Base-by-base conservation (phyloP, 2,888 invertebrate species). In the Ischnura elegans region DNA sequence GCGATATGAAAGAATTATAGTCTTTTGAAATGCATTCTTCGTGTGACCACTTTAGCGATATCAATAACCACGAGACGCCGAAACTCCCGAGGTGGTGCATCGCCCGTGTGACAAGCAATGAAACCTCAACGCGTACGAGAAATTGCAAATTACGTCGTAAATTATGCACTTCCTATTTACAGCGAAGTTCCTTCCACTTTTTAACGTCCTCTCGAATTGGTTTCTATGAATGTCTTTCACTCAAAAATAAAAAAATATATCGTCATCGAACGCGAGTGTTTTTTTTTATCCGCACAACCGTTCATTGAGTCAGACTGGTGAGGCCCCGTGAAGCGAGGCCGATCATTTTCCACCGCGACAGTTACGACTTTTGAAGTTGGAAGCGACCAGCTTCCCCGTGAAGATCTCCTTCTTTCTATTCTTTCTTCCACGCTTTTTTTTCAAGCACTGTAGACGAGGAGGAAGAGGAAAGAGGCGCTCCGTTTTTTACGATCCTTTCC, bases 401-500 rank as follows among this genome's bases (percentile, higher is more conserved):
- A 90, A 90, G 61, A 61, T 43, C 55, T 86, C n/a, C n/a, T n/a
- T 90, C 55, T 36, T 76, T 76, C n/a, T 76, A 76, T 76, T 76
- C 36, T 29, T 36, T 76, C n/a, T n/a, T n/a, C n/a, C n/a, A 25
- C 8, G 21, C 29, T 29, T 66, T 66, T n/a, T n/a, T n/a, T 66
- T 29, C 6, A 66, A 29, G 66, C 6, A 19, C 29, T n/a, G n/a
- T n/a, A n/a, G 61, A 4, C 6, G 76, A 25, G 45, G 43, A 43
- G 46, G 36, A 86, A 45, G 21, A 10, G 45, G 36, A 46, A 86
- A 36, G n/a, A 46, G 36, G 29, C 47, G 29, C 51, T 51, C 29
- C n/a, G n/a, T n/a, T n/a, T 87, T 87, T 87, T 87, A 90, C 90
- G 90, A 55, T 61, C 61, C 55, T 42, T 42, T 61, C 90, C 76